These are phyloP conservation scores for Panthera tigris DNA, from an alignment of 2,113 vertebrate species.

Conservation along the genomic window DNA sequence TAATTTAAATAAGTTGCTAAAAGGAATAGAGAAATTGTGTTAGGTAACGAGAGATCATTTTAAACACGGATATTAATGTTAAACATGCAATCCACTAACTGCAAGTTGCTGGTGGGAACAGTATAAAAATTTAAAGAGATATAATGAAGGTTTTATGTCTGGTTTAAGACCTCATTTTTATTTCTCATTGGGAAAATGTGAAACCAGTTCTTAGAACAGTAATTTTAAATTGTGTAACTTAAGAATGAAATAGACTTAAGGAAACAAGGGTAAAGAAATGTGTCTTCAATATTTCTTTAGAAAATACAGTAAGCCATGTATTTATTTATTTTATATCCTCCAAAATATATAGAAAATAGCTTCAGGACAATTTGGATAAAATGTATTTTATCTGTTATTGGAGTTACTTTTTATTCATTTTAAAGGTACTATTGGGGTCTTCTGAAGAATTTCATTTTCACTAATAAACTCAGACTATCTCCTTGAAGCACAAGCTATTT, in stretches of 20 bases:
- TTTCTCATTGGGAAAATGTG: slow-evolving; percentile 56
- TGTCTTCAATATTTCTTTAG: slow-evolving; percentile 24
- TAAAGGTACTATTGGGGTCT: neutral
- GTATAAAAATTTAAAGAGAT: slow-evolving; percentile 65
- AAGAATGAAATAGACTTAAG: slow-evolving; percentile 48
- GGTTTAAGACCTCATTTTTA: slow-evolving; percentile 64
- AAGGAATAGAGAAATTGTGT: slow-evolving; percentile 63
- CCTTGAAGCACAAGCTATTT: slow-evolving; percentile 7
- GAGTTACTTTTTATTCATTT: slow-evolving; percentile 53
- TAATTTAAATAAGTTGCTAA: slow-evolving; percentile 54
- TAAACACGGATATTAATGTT: slow-evolving; percentile 36
- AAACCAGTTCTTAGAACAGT: slow-evolving; percentile 59
- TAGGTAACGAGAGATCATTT: slow-evolving; percentile 52
- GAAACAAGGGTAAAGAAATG: neutral
- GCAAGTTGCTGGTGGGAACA: neutral
- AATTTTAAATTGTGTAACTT: slow-evolving; percentile 61
- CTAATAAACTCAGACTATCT: neutral
- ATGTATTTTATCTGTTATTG: slow-evolving; percentile 55
- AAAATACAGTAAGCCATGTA: neutral
- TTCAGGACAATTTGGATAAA: slow-evolving; percentile 52
- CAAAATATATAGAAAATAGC: slow-evolving; percentile 41
- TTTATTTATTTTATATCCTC: slow-evolving; percentile 46
- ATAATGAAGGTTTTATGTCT: slow-evolving; percentile 39
- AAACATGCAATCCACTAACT: neutral
- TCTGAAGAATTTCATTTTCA: slow-evolving; percentile 46